Conservation (phyloP, 2,113 vertebrate species). For the Menidia beryllina region DNA sequence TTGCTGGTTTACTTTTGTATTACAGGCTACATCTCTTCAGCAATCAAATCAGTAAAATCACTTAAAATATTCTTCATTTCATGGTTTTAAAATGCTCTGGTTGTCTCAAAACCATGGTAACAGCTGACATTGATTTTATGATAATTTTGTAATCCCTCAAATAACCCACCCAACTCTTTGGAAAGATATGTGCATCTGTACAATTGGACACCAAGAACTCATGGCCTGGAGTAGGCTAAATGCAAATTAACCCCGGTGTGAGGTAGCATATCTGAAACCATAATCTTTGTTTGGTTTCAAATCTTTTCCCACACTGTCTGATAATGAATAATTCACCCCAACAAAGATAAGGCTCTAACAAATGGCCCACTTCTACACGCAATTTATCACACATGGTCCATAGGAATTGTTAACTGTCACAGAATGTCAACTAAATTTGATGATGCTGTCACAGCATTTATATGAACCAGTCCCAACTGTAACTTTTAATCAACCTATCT, state of each 20-base stretch:
- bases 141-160: no score
- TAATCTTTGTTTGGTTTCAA: constrained; percentile 66
- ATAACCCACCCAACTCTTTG: no score
- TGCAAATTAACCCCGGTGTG: constrained; percentile 28
- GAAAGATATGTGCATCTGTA: constrained; percentile 15
- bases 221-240: constrained; percentile 34
- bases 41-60: no score
- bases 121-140: background rate
- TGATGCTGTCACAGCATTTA: constrained; percentile 31
- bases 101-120: background rate
- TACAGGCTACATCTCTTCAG: no score
- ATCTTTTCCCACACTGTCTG: constrained; percentile 49
- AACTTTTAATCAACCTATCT: background rate
- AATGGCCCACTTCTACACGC: constrained; percentile 56
- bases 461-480: constrained; percentile 16
- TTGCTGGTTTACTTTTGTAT: no score
- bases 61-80: no score
- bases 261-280: constrained; percentile 49
- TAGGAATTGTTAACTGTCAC: constrained; percentile 66
- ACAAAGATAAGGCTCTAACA: constrained; percentile 70
- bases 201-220: constrained; percentile 18
- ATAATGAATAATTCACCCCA: constrained; percentile 63
- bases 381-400: constrained; percentile 62
- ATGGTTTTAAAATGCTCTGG: background rate
- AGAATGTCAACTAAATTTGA: constrained; percentile 54